A percentile compares a stretch with the other conserved stretches of the same genome.
These are phyloP conservation scores for Chinchilla lanigera DNA, from an alignment of 2,113 vertebrate species.

Conservation along the genomic window DNA sequence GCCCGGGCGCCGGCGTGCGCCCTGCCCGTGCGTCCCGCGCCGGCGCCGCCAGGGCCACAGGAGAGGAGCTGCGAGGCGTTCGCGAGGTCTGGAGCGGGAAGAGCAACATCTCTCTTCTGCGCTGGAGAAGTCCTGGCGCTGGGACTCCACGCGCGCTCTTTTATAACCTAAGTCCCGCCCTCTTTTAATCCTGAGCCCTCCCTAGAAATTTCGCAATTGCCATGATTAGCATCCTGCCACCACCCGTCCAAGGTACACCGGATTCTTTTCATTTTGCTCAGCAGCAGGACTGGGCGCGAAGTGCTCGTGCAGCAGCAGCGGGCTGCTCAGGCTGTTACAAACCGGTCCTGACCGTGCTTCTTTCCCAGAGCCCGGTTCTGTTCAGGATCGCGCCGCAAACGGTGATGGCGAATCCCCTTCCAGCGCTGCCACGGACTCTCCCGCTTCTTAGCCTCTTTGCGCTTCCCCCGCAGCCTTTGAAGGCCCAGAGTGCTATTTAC, in stretches of 20 bases:
- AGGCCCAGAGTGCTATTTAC: neutral
- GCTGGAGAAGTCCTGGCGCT: neutral
- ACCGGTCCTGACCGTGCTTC: neutral
- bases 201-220: neutral
- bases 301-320: no score
- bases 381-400: neutral
- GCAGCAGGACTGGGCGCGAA: no score
- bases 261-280: no score
- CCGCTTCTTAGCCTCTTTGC: neutral
- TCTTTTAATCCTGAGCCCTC: neutral
- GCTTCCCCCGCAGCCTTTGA: neutral
- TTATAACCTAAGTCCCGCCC: neutral
- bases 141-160: neutral
- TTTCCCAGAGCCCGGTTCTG: neutral
- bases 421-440: neutral
- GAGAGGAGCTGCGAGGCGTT: neutral
- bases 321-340: neutral
- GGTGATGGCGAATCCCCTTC: neutral
- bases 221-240: neutral
- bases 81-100: neutral
- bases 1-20: neutral
- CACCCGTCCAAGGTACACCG: neutral
- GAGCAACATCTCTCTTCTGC: accelerated
- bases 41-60: neutral
- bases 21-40: neutral